A percentile compares a stretch with the other conserved stretches of the same genome.
phyloP scores from a whole-genome alignment of 1,140 invertebrate species.

The Camponotus vicinus region DNA sequence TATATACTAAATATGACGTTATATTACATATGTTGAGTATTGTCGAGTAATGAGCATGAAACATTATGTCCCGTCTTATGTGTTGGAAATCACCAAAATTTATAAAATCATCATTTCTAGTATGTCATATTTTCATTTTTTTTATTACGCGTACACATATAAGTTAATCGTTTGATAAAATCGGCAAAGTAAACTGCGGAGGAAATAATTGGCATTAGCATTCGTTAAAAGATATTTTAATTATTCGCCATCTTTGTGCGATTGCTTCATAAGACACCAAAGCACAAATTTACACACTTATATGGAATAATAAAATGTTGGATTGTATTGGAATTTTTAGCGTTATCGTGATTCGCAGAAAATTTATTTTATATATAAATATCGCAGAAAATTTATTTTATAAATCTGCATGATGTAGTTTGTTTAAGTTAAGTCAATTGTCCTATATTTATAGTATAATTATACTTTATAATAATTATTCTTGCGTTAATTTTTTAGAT shows the following conservation, averaged over 20 bases:
- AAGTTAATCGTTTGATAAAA: slow-evolving; percentile 31
- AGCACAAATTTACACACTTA: slow-evolving; percentile 48
- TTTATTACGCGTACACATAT: slow-evolving; percentile 10
- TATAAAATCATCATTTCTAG: not conserved
- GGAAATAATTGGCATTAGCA: slow-evolving; percentile 13
- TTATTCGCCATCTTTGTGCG: slow-evolving; percentile 30
- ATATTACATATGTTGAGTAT: slow-evolving; percentile 8
- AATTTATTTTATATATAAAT: slow-evolving; percentile 3
- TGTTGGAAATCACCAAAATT: slow-evolving; percentile 16
- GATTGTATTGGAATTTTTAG: slow-evolving; percentile 33
- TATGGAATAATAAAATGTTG: slow-evolving; percentile 21
- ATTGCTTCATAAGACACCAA: slow-evolving; percentile 50
- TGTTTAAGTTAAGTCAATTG: slow-evolving; percentile 43
- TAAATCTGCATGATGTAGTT: slow-evolving; percentile 46
- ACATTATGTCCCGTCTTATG: slow-evolving; percentile 27
- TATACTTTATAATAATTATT: slow-evolving; percentile 22
- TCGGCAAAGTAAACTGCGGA: slow-evolving; percentile 30
- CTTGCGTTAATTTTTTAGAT: slow-evolving; percentile 32
- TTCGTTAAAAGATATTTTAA: slow-evolving; percentile 6
- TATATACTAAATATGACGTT: slow-evolving; percentile 19
- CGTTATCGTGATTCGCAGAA: slow-evolving; percentile 27
- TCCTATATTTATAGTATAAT: slow-evolving; percentile 33
- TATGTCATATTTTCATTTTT: slow-evolving; percentile 4
- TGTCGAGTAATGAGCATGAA: slow-evolving; percentile 51
- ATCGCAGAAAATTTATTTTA: slow-evolving; percentile 15